Base-by-base conservation (phyloP, 64 coral and sea anemone species). In the Pocillopora verrucosa region DNA sequence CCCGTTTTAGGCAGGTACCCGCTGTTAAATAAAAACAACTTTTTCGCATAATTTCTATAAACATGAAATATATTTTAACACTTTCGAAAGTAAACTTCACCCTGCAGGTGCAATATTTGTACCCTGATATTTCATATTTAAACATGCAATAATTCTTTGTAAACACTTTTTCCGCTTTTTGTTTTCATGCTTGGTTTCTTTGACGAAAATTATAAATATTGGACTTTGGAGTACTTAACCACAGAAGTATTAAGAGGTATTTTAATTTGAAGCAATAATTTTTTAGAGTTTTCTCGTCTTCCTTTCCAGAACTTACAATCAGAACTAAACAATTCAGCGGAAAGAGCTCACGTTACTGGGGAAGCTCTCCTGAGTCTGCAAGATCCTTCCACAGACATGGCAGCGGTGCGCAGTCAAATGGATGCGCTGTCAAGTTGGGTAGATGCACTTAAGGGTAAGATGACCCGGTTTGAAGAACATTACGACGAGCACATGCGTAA, bases 401-500 rank as follows among this genome's bases (percentile, higher is more conserved):
- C 83, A 84, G 88, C 86, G 73, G 92, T 96, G 12, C 70, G 82
- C 65, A 88, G 80, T 19, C 91, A 96, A 63, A 73, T 96, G 72
- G 88, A 90, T 73, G 95, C 92, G 12, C 91, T 96, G 41, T 88
- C 75, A 73, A 84, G 57, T 35, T 59, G 95, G 12, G 95, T 96
- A 11, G 89, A 85, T 35, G 90, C 90, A 16, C 58, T 96, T 17
- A 96, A 96, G 60, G 84, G 75, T 59, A 93, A 84, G 59, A 90
- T 96, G 74, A 59, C 70, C 2, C 86, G 74, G 11, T 96, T 93
- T 74, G 95, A 96, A 35, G 95, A 96, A 60, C 95, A 96, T 89
- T 96, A 96, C 16, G 88, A 93, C 37, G 95, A 96, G 20, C 95
- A 96, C 88, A 58, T 96, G 65, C 86, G 90, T 80, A 88, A 96